Evolutionary conservation across 2,888 invertebrate species (phyloP).

Genomic region (Plebejus argus): DNA sequence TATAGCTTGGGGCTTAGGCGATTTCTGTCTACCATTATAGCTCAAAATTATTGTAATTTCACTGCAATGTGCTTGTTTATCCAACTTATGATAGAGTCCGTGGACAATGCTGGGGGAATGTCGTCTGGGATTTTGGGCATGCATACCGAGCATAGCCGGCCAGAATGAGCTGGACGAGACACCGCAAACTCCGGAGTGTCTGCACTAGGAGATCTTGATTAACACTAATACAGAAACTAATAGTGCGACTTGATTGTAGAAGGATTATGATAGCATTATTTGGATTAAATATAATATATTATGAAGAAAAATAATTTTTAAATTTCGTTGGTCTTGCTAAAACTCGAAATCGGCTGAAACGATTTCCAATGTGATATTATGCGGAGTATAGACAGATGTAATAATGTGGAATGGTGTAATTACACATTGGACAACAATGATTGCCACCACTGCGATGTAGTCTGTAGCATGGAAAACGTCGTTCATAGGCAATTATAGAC

Average conservation of each 20-base stretch:
- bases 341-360: too few relatives aligned
- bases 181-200: neutral
- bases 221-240: neutral
- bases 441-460: too few relatives aligned
- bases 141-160: neutral
- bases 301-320: too few relatives aligned
- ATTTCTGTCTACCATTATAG: neutral
- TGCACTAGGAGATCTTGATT: neutral
- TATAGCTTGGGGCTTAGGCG: neutral
- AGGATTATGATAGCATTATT: neutral
- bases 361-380: too few relatives aligned
- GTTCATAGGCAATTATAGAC: too few relatives aligned
- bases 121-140: conserved; percentile 3
- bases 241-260: neutral
- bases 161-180: neutral
- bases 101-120: neutral
- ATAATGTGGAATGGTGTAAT: too few relatives aligned
- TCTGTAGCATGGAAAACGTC: too few relatives aligned
- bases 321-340: too few relatives aligned
- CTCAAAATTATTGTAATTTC: neutral
- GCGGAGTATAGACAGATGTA: too few relatives aligned
- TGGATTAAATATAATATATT: too few relatives aligned
- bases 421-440: too few relatives aligned
- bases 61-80: conserved; percentile 3
- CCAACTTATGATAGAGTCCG: conserved; percentile 10